These are phyloP conservation scores for Galaxias olidus DNA, from an alignment of 2,797 vertebrate genomes.

Conservation along the genomic window DNA sequence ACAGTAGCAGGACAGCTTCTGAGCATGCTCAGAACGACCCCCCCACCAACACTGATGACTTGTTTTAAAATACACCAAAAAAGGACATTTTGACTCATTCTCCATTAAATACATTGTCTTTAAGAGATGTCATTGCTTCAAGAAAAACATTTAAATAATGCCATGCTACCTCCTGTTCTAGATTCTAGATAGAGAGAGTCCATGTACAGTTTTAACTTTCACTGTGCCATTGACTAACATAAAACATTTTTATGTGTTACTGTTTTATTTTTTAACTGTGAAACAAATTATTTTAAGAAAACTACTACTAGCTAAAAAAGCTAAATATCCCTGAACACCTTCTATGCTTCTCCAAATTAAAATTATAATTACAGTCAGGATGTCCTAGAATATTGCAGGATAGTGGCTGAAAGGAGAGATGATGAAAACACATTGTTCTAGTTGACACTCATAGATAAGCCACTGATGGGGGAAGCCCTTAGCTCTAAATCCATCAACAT, in stretches of 20 bases:
- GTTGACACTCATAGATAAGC: conserved; percentile 61
- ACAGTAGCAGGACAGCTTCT: conserved; percentile 16
- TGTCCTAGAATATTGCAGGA: conserved; percentile 25
- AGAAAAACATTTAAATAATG: too few relatives aligned
- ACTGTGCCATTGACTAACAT: too few relatives aligned
- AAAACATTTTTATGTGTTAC: too few relatives aligned
- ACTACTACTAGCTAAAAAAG: conserved; percentile 12
- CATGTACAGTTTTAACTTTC: too few relatives aligned
- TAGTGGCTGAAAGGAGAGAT: conserved; percentile 28
- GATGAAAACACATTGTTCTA: conserved; percentile 16
- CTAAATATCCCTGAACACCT: background rate
- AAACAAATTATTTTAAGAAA: conserved; percentile 16
- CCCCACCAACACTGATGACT: conserved; percentile 46
- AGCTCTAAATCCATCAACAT: too few relatives aligned
- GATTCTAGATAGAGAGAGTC: too few relatives aligned
- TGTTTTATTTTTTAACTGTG: background rate
- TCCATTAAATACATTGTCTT: background rate
- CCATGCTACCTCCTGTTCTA: too few relatives aligned
- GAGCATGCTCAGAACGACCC: conserved; percentile 45
- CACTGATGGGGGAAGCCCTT: too few relatives aligned
- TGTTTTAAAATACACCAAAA: conserved; percentile 65
- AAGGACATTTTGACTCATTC: conserved; percentile 82
- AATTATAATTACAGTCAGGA: conserved; percentile 8
- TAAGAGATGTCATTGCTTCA: too few relatives aligned
- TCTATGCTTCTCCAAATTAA: conserved; percentile 14